Base-by-base conservation (phyloP, 2,797 vertebrate species). In the Hylomyscus alleni region DNA sequence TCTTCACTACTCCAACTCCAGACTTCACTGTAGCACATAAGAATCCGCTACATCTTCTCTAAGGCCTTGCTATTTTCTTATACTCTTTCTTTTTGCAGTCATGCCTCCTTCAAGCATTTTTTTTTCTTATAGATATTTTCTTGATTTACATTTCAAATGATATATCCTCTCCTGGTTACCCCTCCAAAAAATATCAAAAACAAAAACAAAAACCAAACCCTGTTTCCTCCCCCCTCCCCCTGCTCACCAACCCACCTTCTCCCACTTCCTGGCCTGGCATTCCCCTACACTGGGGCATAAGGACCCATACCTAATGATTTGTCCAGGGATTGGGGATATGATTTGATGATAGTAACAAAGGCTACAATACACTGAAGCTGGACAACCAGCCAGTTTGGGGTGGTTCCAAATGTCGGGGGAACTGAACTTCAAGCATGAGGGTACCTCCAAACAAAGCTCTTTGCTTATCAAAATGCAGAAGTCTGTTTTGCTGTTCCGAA, bases 21-120 rank as follows among this genome's bases (percentile, higher is more conserved):
- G 14, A 20, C 2, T 62, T 81, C 4, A 15, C 31, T 80, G 19
- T n/a, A 78, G 62, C 72, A 60, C 4, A 84, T 31, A 44, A 31
- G 2, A 26, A 0, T 0, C 2, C 15, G 52, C 3, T 0, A 20
- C 29, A 58, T 2, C 3, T 82, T 47, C 17, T 75, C 24, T n/a
- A 87, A 90, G 0, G 12, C 4, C 19, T 3, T 20, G 37, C 12
- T 50, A 11, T 40, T 83, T 90, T 34, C 34, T 75, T 22, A 82
- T 40, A 17, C 2, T 29, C 78, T 6, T 58, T 94, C 14, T 7
- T 82, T 77, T 90, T 78, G 2, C 1, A 73, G 10, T 31, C 44
- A 22, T 52, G 6, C 9, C 8, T 88, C 85, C 5, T 58, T 91
- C 29, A 93, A 6, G 11, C 2, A 65, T 62, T 89, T 62, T 44